phyloP scores from a whole-genome alignment of 2,113 vertebrate species.

The Neogobius melanostomus region DNA sequence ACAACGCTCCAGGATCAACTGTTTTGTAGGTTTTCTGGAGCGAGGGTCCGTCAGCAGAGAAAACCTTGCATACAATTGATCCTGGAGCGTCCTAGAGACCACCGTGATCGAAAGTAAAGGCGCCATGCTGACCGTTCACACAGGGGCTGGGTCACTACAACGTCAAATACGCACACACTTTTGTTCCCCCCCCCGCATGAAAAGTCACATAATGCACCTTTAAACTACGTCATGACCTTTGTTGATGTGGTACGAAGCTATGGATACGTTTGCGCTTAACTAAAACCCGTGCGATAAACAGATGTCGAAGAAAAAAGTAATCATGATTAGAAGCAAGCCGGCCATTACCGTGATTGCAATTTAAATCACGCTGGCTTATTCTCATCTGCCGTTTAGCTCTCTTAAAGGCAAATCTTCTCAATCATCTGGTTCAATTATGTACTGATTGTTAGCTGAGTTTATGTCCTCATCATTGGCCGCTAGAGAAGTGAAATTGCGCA shows the following conservation, averaged over 20 bases:
- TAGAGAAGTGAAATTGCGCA: constrained; percentile 25
- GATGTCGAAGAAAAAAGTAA: constrained; percentile 34
- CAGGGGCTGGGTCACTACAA: too few species aligned
- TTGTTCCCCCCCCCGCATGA: too few species aligned
- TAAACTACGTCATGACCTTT: neutral
- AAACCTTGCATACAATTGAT: too few species aligned
- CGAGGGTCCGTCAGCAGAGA: too few species aligned
- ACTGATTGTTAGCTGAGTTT: constrained; percentile 40
- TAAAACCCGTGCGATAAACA: constrained; percentile 24
- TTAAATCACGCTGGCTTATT: constrained; percentile 31
- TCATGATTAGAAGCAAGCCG: constrained; percentile 27
- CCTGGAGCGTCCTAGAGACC: too few species aligned
- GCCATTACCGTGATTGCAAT: constrained; percentile 50
- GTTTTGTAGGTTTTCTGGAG: too few species aligned
- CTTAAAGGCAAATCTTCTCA: constrained; percentile 45
- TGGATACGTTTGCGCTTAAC: constrained; percentile 26
- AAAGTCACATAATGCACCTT: too few species aligned
- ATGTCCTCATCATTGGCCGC: constrained; percentile 23
- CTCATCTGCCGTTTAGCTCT: constrained; percentile 27
- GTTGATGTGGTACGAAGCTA: constrained; percentile 10
- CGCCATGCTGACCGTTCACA: too few species aligned
- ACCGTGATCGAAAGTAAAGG: too few species aligned
- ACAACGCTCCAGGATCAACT: too few species aligned
- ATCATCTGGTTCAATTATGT: constrained; percentile 39
- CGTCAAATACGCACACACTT: too few species aligned